Conservation (phyloP, 2,888 invertebrate genomes). For the Leucophora obtusa region DNA sequence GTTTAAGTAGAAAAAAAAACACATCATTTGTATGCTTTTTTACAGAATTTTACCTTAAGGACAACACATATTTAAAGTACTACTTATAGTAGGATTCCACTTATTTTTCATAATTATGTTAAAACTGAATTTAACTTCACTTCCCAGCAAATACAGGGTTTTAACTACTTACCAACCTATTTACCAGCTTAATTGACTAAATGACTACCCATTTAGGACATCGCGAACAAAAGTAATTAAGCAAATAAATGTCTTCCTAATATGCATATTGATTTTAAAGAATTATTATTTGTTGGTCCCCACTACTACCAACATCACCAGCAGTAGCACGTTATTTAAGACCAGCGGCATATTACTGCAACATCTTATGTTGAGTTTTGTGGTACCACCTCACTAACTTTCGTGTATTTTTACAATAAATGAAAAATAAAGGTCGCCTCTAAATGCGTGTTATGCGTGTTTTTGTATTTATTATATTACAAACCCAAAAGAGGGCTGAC, state of each 20-base stretch:
- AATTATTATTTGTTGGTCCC: not conserved
- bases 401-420: conserved; percentile 43
- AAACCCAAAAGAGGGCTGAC: conserved; percentile 35
- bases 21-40: conserved; percentile 38
- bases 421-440: conserved; percentile 50
- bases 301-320: not conserved
- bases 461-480: conserved; percentile 35
- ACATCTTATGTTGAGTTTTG: conserved; percentile 51
- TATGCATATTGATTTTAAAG: not conserved
- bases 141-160: no score
- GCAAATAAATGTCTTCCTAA: not conserved
- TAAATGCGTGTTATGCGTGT: conserved; percentile 61
- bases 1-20: conserved; percentile 26
- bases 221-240: no score
- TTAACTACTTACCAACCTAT: no score
- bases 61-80: conserved; percentile 17
- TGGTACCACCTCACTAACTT: conserved; percentile 49
- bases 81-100: not conserved
- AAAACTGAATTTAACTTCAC: no score
- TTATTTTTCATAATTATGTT: no score
- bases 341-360: conserved; percentile 61
- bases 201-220: no score
- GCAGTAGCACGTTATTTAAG: conserved; percentile 52
- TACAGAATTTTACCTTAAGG: conserved; percentile 39
- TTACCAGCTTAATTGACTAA: no score